Evolutionary conservation across 2,113 vertebrate genomes (phyloP), one percentile per base, ranked within the genome.

Genomic region (Bolborhynchus lineola): DNA sequence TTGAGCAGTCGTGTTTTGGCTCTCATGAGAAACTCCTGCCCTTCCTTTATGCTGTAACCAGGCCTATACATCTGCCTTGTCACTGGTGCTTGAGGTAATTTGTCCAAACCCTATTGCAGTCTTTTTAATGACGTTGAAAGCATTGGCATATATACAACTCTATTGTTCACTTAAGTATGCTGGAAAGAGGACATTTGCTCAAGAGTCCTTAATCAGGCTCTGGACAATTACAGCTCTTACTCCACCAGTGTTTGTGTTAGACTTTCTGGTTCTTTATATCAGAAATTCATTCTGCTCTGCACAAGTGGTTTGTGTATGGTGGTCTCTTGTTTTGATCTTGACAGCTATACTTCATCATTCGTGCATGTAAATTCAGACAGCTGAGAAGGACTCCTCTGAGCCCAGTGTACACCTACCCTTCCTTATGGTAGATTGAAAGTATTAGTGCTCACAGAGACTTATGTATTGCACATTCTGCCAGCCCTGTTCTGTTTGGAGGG

Each of bases 51-150:
- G 64, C 59, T 55, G 25, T 59, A 59, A 15, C 68, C 76, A 85
- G 63, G 63, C 41, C 55, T 62, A 33, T 71, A 13, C 55, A 60
- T 50, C 70, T 0, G 1, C 64, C n/a, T 75, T 64, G 75, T 60
- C 76, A 41, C 67, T 84, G 64, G n/a, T 68, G 79, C 72, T 74
- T 78, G 88, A 95, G 55, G 39, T 65, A 65, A 91, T 96, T 95
- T 95, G 57, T 75, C 92, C 53, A 60, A 71, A 79, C 49, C 55
- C 65, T 75, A 8, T 8, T 74, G 87, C 90, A 86, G 50, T 44
- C 74, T 62, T 91, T 75, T 76, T 82, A 93, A 90, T 60, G 46
- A 19, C 83, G 25, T 88, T 47, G 55, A 20, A 80, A 62, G 28
- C 39, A 69, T 82, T 94, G 90, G 80, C 88, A 29, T 79, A 53